Conservation (phyloP, 2,797 vertebrate species). For the Naso thynnoides region DNA sequence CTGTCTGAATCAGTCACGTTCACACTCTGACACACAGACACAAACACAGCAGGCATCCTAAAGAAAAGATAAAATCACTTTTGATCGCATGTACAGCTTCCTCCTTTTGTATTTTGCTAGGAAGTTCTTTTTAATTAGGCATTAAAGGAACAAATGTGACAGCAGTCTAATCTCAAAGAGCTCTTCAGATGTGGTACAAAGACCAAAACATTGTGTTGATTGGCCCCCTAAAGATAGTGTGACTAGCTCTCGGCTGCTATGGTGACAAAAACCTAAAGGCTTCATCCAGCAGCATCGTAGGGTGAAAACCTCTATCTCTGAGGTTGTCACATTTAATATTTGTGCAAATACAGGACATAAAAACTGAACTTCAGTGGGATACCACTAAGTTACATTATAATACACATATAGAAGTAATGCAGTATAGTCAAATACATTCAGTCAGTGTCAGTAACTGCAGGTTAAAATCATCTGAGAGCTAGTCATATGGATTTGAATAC, state of each 20-base stretch:
- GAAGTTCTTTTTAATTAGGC: slow-evolving; percentile 16
- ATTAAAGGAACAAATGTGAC: slow-evolving; percentile 8
- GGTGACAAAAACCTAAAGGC: slow-evolving; percentile 45
- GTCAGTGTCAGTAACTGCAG: background rate
- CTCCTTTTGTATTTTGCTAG: slow-evolving; percentile 9
- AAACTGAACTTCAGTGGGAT: background rate
- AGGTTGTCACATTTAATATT: slow-evolving; percentile 24
- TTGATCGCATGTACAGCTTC: background rate
- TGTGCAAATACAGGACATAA: background rate
- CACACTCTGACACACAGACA: background rate
- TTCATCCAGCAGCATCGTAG: slow-evolving; percentile 12
- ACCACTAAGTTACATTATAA: background rate
- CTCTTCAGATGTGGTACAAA: slow-evolving; percentile 18
- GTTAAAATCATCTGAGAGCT: background rate
- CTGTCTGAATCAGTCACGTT: slow-evolving; percentile 22
- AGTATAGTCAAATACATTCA: background rate
- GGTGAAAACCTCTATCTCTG: background rate
- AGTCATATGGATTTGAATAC: background rate
- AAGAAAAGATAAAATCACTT: slow-evolving; percentile 4
- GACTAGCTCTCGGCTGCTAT: slow-evolving; percentile 43
- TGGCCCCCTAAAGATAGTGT: slow-evolving; percentile 39
- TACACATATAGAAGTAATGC: background rate
- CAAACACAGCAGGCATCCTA: slow-evolving; percentile 28
- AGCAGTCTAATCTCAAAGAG: slow-evolving; percentile 13
- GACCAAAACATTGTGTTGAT: slow-evolving; percentile 19